Percentiles rank a stretch among this genome's conserved stretches.
Evolutionary conservation across 2,888 invertebrate species (phyloP).

Genomic region (Molanna angustata): DNA sequence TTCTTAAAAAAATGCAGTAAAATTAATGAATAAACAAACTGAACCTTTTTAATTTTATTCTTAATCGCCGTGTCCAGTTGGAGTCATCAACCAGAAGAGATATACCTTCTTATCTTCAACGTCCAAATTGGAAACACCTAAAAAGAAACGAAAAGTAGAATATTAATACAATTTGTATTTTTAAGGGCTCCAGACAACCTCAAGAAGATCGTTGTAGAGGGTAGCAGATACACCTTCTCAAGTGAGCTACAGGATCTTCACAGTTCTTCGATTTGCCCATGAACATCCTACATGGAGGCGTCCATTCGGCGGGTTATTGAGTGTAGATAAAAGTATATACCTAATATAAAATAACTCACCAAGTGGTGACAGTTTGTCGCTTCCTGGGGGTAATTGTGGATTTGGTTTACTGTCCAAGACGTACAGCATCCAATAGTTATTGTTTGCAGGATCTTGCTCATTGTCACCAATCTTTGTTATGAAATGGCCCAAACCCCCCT

Average conservation of each 20-base stretch:
- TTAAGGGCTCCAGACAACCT: too few species aligned
- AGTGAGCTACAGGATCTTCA: too few species aligned
- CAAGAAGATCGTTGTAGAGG: too few species aligned
- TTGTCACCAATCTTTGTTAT: conserved; percentile 5
- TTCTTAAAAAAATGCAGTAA: too few species aligned
- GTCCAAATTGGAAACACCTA: conserved; percentile 4
- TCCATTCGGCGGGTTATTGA: too few species aligned
- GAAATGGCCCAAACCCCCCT: conserved; percentile 1
- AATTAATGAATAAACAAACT: too few species aligned
- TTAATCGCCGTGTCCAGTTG: neutral
- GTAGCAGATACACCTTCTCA: too few species aligned
- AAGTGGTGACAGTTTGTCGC: neutral
- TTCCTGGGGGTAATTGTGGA: neutral
- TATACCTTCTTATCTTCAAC: conserved; percentile 11
- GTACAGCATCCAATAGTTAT: conserved; percentile 12
- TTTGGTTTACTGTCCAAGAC: conserved; percentile 1
- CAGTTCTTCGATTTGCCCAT: too few species aligned
- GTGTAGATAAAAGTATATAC: too few species aligned
- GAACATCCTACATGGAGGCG: too few species aligned
- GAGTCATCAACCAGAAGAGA: conserved; percentile 8
- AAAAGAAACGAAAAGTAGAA: conserved; percentile 1
- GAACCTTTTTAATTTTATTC: too few species aligned
- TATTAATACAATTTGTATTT: neutral
- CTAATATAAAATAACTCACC: too few species aligned
- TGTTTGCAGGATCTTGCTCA: neutral